Base-by-base conservation (phyloP, 2,113 vertebrate species). In the Rhynchomys soricoides region DNA sequence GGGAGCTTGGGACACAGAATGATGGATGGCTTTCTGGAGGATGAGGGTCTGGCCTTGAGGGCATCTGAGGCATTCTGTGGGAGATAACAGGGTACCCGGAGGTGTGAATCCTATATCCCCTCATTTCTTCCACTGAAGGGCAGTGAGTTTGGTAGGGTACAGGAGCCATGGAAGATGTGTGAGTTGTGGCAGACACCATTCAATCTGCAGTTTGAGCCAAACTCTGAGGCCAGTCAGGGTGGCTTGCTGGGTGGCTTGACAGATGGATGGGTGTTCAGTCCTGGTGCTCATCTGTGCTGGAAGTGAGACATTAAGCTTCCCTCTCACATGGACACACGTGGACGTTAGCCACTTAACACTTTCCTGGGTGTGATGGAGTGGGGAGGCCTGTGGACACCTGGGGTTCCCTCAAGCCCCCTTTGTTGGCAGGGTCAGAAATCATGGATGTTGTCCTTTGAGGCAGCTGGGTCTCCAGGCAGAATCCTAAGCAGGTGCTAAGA, bases 241-340 rank as follows among this genome's bases (percentile, higher is more conserved):
- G 66, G 37, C 83, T 59, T 45, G 1, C 45, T 13, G 37, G n/a
- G 73, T 16, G n/a, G 48, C 40, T 59, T 15, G 40, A 43, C 71
- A 83, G 68, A 24, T n/a, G 70, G 40, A 6, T 0, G 3, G 77
- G 48, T 6, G 26, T 57, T 52, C 8, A 50, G 3, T 26, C 45
- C 55, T 3, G 6, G 40, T 29, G 24, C 8, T 43, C 11, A 21
- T 52, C 21, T 73, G 78, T 55, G 43, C 70, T 73, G 89, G 22
- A 59, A 21, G 37, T 31, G 24, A 70, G 40, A 50, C 1, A 22
- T 40, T 4, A 34, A 66, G 31, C 79, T 59, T 34, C 34, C 19
- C 8, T 37, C 24, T 1, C 7, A 31, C 31, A 11, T 40, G 40
- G 12, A 71, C 17, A 3, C 12, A 7, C 0, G 1, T 6, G 17